Conservation (phyloP, 2,888 invertebrate species). For the Exephanes ischioxanthus region DNA sequence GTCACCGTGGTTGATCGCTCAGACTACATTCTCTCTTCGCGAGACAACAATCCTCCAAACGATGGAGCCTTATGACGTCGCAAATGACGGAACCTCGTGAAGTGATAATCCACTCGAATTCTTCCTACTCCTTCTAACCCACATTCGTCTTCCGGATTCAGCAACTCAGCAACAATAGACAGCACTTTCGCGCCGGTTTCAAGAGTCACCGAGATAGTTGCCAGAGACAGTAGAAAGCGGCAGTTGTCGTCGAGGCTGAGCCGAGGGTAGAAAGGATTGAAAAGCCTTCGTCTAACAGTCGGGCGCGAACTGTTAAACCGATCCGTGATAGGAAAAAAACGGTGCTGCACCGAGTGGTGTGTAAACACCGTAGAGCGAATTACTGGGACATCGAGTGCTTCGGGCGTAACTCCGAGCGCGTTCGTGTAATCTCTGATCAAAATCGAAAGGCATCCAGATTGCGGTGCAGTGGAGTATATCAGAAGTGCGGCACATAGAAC, state of each 20-base stretch:
- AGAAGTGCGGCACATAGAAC: neutral
- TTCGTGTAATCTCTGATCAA: neutral
- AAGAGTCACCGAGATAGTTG: slow-evolving; percentile 52
- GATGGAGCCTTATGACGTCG: neutral
- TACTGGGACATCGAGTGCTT: neutral
- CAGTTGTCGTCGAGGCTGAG: slow-evolving; percentile 30
- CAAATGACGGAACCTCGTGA: slow-evolving; percentile 33
- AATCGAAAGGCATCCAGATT: neutral
- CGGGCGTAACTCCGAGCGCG: neutral
- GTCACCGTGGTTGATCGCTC: neutral
- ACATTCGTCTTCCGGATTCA: slow-evolving; percentile 65
- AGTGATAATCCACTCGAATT: slow-evolving; percentile 58
- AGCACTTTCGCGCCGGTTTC: slow-evolving; percentile 61
- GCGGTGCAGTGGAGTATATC: neutral
- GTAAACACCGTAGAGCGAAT: neutral
- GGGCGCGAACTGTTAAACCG: slow-evolving; percentile 1
- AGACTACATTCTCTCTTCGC: neutral
- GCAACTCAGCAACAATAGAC: slow-evolving; percentile 67
- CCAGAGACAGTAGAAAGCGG: slow-evolving; percentile 35
- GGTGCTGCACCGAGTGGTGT: neutral
- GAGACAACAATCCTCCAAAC: neutral
- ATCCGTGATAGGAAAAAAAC: neutral
- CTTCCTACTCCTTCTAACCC: slow-evolving; percentile 58
- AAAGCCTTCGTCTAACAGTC: slow-evolving; percentile 26
- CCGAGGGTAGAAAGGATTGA: slow-evolving; percentile 52